Evolutionary conservation across 2,113 vertebrate genomes (phyloP).

Genomic region (Mus spicilegus): DNA sequence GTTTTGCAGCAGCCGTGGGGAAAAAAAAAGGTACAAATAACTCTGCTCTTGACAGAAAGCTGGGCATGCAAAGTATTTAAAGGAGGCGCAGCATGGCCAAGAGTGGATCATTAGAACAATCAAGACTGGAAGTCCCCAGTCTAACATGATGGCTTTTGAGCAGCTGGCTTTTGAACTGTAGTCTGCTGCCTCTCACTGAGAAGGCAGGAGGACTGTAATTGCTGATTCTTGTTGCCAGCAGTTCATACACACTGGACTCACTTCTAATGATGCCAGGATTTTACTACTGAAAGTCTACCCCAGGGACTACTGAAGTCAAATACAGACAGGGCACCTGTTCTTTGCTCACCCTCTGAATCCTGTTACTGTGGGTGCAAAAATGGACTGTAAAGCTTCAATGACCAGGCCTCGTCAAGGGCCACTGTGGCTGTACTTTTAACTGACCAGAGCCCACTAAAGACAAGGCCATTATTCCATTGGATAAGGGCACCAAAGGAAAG

Average conservation of each 20-base stretch:
- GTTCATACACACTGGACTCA: background rate
- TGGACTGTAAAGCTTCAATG: too few species aligned
- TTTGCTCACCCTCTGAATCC: background rate
- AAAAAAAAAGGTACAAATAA: slow-evolving; percentile 5
- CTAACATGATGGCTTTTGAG: background rate
- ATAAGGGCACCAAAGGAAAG: background rate
- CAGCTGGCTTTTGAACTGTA: slow-evolving; percentile 5
- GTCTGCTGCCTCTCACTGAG: background rate
- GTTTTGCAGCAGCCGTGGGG: background rate
- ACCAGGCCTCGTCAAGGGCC: fast-evolving
- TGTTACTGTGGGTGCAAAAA: fast-evolving
- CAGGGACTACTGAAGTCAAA: background rate
- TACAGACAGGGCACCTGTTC: background rate
- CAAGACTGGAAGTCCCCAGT: background rate
- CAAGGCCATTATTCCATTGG: too few species aligned
- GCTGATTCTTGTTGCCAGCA: background rate
- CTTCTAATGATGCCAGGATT: background rate
- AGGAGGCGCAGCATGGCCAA: fast-evolving
- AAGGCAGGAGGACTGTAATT: background rate
- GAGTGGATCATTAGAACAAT: background rate
- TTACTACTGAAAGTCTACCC: background rate
- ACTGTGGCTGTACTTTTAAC: background rate
- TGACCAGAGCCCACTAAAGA: background rate
- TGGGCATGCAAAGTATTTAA: background rate
- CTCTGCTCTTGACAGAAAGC: background rate